These are phyloP conservation scores for Saccopteryx bilineata DNA, from an alignment of 2,113 vertebrate species.

Conservation along the genomic window DNA sequence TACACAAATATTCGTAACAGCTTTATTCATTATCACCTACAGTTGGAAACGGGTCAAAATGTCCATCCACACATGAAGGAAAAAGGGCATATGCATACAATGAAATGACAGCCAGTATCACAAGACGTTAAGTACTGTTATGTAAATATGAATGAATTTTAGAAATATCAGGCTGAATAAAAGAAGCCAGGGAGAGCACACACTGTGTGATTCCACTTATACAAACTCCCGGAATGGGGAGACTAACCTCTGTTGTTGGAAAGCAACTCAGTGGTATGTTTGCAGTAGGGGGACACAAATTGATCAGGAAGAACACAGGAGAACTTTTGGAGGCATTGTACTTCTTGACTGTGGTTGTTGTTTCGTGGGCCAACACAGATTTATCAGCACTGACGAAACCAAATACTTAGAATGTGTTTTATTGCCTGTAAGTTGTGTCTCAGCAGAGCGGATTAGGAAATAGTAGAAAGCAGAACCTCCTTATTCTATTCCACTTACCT, in stretches of 20 bases:
- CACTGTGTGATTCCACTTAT: background rate
- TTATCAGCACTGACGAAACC: background rate
- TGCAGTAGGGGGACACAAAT: background rate
- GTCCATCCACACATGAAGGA: background rate
- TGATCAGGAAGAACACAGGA: background rate
- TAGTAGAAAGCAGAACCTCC: background rate
- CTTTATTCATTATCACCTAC: background rate
- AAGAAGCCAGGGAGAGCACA: background rate
- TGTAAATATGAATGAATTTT: background rate
- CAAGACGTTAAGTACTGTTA: background rate
- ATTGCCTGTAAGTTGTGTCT: background rate
- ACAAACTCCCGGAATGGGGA: background rate
- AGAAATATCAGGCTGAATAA: background rate
- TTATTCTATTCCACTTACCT: background rate
- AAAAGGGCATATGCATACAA: background rate
- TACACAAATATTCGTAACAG: accelerated
- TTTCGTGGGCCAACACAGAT: background rate
- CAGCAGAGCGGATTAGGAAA: background rate
- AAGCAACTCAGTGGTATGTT: background rate
- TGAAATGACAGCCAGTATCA: background rate
- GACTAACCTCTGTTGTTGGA: background rate
- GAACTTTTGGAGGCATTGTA: no score
- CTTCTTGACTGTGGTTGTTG: background rate
- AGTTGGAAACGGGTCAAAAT: background rate
- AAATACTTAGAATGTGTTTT: background rate